Percentiles rank a stretch among this genome's conserved stretches.
Conservation (phyloP, 2,113 vertebrate species). For the Lonchura striata region DNA sequence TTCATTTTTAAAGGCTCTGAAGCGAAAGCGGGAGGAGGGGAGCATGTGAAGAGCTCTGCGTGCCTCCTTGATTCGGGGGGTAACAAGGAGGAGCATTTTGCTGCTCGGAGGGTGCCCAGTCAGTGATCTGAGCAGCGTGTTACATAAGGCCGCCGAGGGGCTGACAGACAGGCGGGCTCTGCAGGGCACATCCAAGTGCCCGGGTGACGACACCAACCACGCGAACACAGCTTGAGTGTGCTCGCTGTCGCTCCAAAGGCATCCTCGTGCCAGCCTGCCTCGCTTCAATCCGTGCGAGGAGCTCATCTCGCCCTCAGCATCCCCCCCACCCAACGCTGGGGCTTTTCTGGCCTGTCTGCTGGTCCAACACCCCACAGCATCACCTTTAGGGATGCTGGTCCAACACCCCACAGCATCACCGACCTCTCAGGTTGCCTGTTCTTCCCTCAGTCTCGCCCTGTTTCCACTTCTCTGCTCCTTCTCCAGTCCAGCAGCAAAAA, state of each 20-base stretch:
- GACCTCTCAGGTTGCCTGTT: neutral
- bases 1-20: neutral
- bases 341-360: neutral
- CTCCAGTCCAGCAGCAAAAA: neutral
- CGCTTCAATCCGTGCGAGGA: neutral
- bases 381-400: neutral
- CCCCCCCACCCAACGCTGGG: fast-evolving
- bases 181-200: neutral
- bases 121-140: neutral
- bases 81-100: neutral
- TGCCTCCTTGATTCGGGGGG: neutral
- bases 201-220: neutral
- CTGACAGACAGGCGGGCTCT: neutral
- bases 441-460: neutral
- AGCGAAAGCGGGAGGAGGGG: neutral
- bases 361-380: fast-evolving
- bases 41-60: neutral
- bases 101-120: neutral
- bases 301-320: neutral
- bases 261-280: neutral
- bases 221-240: neutral
- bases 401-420: fast-evolving
- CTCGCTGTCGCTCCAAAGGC: neutral
- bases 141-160: neutral
- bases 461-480: neutral